phyloP scores from a whole-genome alignment of 2,113 vertebrate species.

The human region GRCh38 chr7:49195001-49195500 shows the following conservation, averaged over 20 bases:
- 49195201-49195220: not conserved
- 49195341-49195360: not conserved
- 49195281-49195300: not conserved
- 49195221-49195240: not conserved
- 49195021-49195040: too few relatives aligned
- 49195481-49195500: not conserved
- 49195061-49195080: not conserved
- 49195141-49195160: not conserved
- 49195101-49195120: not conserved
- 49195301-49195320: not conserved
- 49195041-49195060: not conserved
- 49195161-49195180: not conserved
- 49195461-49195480: not conserved
- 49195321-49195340: not conserved
- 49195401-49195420: not conserved
- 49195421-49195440: not conserved
- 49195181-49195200: not conserved
- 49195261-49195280: not conserved
- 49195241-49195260: not conserved
- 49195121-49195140: not conserved
- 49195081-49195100: not conserved
- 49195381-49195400: not conserved
- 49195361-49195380: not conserved
- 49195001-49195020: not conserved
- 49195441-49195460: not conserved